A percentile compares a stretch with the other conserved stretches of the same genome.
Conservation (phyloP, 2,797 vertebrate genomes). For the Oryzias dopingdopingensis region DNA sequence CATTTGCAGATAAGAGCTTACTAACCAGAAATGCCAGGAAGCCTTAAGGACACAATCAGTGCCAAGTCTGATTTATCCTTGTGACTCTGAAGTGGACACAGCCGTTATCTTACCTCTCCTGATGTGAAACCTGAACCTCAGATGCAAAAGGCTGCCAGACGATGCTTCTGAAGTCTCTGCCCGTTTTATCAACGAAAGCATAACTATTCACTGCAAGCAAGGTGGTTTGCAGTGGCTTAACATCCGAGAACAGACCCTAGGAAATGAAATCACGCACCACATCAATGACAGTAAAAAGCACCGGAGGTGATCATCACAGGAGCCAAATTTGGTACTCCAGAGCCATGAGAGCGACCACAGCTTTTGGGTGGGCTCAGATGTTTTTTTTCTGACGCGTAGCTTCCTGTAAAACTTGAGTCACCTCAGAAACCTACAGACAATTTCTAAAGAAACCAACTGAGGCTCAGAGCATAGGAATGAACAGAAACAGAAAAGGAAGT, state of each 20-base stretch:
- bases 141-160: conserved; percentile 15
- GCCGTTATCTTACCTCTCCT: conserved; percentile 39
- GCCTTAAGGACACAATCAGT: conserved; percentile 36
- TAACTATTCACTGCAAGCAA: conserved; percentile 32
- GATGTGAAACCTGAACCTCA: conserved; percentile 9
- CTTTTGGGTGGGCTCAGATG: conserved; percentile 5
- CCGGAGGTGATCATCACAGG: not conserved
- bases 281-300: conserved; percentile 36
- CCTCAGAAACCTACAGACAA: not conserved
- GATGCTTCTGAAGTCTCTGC: not conserved
- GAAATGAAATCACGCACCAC: conserved; percentile 8
- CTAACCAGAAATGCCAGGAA: conserved; percentile 45
- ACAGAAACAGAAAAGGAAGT: too few species aligned
- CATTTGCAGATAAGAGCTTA: conserved; percentile 51
- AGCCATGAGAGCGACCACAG: conserved; percentile 7
- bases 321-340: conserved; percentile 5
- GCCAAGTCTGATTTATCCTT: conserved; percentile 36
- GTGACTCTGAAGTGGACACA: conserved; percentile 18
- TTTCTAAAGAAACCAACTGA: not conserved
- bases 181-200: not conserved
- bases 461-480: too few species aligned
- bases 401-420: conserved; percentile 42
- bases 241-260: conserved; percentile 44
- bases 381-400: conserved; percentile 14
- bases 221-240: conserved; percentile 10